phyloP scores from a whole-genome alignment of 1,140 invertebrate species.

The Sminthurinus signatus region DNA sequence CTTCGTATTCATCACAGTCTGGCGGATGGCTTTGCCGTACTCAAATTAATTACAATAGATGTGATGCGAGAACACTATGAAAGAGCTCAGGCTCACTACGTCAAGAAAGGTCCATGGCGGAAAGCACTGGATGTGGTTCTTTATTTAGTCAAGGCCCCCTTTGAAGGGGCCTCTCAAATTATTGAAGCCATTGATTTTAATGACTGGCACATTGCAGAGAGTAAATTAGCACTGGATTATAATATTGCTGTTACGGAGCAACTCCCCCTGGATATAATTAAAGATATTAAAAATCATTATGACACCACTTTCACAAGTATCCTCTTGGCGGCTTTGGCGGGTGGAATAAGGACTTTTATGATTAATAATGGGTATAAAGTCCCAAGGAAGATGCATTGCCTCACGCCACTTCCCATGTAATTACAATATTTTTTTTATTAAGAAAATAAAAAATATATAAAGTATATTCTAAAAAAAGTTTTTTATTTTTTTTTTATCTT shows the following conservation, averaged over 20 bases:
- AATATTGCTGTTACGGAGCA: constrained; percentile 6
- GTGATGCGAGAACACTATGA: constrained; percentile 12
- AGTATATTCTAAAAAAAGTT: too few relatives aligned
- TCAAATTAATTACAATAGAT: constrained; percentile 22
- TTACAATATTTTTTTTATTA: too few relatives aligned
- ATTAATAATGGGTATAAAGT: constrained; percentile 14
- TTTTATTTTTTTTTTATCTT: too few relatives aligned
- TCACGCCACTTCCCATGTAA: constrained; percentile 29
- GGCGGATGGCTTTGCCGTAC: constrained; percentile 23
- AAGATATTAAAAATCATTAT: constrained; percentile 26
- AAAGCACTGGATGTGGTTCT: neutral
- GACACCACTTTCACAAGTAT: constrained; percentile 22
- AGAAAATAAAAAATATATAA: too few relatives aligned
- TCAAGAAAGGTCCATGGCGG: neutral
- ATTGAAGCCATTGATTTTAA: constrained; percentile 19
- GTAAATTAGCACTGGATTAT: neutral
- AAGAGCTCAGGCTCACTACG: neutral
- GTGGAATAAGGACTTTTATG: constrained; percentile 24
- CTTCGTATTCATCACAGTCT: constrained; percentile 27
- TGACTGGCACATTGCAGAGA: constrained; percentile 18
- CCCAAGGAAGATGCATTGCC: constrained; percentile 18
- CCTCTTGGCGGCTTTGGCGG: constrained; percentile 19
- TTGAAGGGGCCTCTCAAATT: constrained; percentile 6
- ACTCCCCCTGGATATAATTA: constrained; percentile 22
- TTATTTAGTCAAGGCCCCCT: constrained; percentile 6